Base-by-base conservation (phyloP, 2,797 vertebrate genomes). In the Enteromius trimaculatus region DNA sequence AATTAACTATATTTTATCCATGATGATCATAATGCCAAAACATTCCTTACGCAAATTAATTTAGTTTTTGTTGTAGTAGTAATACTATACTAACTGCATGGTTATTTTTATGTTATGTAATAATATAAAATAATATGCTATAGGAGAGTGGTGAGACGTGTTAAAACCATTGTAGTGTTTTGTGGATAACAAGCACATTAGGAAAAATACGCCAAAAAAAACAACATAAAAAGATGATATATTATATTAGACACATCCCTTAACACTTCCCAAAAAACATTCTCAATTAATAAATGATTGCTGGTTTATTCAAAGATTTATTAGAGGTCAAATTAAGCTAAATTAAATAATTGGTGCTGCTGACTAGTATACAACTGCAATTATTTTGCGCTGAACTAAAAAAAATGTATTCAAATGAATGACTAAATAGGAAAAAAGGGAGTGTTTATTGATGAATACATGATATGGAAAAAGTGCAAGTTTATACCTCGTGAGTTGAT, bases 361-460 rank as follows among this genome's bases (percentile, higher is more conserved):
- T 58, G 2, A n/a, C 6, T 26, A 26, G 34, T 21, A 47, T 7
- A 80, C 1, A 2, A 44, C 5, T 80, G 17, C 17, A 10, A 42
- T 16, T 51, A 6, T 42, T 37, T 39, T 34, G 2, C 21, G 5
- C 3, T 53, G 31, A 34, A 51, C 14, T 55, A 65, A 78, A 42
- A 0, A 13, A 17, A 13, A 7, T 47, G 14, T 13, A 37, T 55
- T 55, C 4, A 49, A 71, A n/a, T 23, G 37, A 80, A 17, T n/a
- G 26, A 64, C 69, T 21, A 62, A 74, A 19, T 17, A 49, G 8
- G 14, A 70, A 81, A 66, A 82, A 42, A 64, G 29, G 0, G 13
- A 26, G 53, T 26, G 49, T 82, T 82, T 82, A 82, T 76, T 82
- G 11, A 55, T 14, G 3, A 34, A 26, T 71, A 71, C 23, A 71